Conservation (phyloP, 2,113 vertebrate species). For the Heterocephalus glaber region DNA sequence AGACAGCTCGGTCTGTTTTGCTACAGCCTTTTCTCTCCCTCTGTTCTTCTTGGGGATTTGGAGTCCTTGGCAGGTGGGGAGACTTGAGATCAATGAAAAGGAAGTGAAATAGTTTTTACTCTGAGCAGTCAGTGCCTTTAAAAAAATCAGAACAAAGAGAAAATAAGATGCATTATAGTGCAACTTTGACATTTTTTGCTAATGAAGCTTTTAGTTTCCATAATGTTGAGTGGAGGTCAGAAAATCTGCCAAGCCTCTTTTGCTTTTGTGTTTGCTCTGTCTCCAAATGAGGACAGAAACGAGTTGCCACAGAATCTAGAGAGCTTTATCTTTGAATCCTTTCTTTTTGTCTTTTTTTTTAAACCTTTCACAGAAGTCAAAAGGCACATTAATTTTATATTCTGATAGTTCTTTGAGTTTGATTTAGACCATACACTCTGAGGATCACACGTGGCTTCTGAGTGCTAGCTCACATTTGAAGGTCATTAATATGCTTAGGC, state of each 20-base stretch:
- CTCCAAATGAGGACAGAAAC: conserved; percentile 67
- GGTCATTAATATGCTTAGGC: neutral
- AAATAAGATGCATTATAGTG: conserved; percentile 73
- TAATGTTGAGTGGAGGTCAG: conserved; percentile 51
- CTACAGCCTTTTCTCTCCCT: neutral
- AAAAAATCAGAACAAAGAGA: conserved; percentile 53
- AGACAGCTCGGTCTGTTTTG: neutral
- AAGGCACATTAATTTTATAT: neutral
- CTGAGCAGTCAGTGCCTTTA: conserved; percentile 46
- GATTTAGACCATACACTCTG: neutral
- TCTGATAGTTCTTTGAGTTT: neutral
- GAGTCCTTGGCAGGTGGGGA: neutral
- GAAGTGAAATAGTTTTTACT: conserved; percentile 68
- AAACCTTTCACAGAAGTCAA: neutral
- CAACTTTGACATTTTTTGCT: conserved; percentile 55
- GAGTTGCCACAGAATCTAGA: conserved; percentile 55
- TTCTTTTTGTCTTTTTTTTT: neutral
- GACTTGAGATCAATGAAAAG: neutral
- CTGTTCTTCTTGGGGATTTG: neutral
- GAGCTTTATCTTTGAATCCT: neutral
- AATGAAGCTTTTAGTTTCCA: conserved; percentile 66
- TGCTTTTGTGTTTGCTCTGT: too few relatives aligned
- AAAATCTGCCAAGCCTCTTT: conserved; percentile 63
- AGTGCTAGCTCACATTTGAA: neutral
- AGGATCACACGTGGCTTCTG: neutral